Percentiles rank a stretch among this genome's conserved stretches.
These are phyloP conservation scores for Formica aserva DNA, from an alignment of 2,888 invertebrate species.

Conservation along the genomic window DNA sequence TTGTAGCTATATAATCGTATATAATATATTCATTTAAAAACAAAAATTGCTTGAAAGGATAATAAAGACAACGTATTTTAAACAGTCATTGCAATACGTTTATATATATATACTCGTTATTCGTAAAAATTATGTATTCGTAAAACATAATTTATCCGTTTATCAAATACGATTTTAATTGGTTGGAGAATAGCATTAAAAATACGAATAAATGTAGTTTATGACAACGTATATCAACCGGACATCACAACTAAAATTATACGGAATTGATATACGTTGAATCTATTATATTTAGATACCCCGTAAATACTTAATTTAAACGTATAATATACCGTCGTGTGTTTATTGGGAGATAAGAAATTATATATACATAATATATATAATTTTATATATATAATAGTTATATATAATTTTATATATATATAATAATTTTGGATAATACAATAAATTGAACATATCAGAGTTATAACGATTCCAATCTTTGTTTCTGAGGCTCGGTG, in stretches of 20 bases:
- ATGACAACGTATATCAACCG: neutral
- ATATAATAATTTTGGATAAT: neutral
- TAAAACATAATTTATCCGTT: constrained; percentile 3
- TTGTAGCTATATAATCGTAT: too few species aligned
- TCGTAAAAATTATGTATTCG: neutral
- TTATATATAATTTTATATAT: neutral
- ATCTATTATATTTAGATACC: neutral
- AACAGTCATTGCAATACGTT: neutral
- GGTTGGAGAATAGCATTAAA: neutral
- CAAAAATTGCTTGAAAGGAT: too few species aligned
- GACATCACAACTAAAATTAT: constrained; percentile 13
- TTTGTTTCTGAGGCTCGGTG: neutral
- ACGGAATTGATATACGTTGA: constrained; percentile 1
- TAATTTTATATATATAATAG: neutral
- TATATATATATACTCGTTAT: neutral
- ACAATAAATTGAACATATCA: neutral
- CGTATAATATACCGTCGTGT: neutral
- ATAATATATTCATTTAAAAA: too few species aligned
- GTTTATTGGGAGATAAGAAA: neutral
- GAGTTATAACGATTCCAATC: neutral
- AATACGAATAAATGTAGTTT: neutral
- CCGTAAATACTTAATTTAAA: neutral
- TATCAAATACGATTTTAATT: neutral
- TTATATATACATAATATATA: neutral
- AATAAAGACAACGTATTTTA: neutral